A percentile compares a stretch with the other conserved stretches of the same genome.
Evolutionary conservation across 2,797 vertebrate genomes (phyloP).

Genomic region (Scomberomorus guttatus): DNA sequence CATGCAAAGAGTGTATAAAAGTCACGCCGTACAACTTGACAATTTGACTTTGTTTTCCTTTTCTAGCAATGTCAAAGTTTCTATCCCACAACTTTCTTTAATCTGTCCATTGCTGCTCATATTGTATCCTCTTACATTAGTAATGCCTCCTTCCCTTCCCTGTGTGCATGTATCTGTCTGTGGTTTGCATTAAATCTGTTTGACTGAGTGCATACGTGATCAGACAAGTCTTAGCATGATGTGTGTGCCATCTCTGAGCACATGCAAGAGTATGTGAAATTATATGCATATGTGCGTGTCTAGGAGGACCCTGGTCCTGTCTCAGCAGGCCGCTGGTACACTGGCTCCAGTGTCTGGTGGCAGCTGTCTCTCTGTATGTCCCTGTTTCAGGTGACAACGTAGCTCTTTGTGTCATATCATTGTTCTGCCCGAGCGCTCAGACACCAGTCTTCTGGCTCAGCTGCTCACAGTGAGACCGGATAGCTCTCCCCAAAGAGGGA

Average conservation of each 20-base stretch:
- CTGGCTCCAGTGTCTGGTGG: constrained; percentile 51
- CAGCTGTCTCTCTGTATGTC: constrained; percentile 71
- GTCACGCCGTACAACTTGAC: not conserved
- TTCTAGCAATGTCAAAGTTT: not conserved
- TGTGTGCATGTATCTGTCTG: not conserved
- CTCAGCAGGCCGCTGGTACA: constrained; percentile 43
- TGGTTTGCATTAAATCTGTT: constrained; percentile 6
- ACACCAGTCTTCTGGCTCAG: constrained; percentile 56
- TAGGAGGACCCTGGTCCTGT: constrained; percentile 4
- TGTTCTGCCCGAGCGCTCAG: constrained; percentile 59
- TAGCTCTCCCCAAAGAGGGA: constrained; percentile 39
- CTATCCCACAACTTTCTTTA: constrained; percentile 4
- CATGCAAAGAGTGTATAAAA: not conserved
- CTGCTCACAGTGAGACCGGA: constrained; percentile 25
- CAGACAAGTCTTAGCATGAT: constrained; percentile 26
- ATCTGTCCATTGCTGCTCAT: constrained; percentile 6
- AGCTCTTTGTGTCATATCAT: constrained; percentile 62
- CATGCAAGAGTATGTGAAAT: constrained; percentile 26
- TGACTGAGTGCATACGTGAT: constrained; percentile 40
- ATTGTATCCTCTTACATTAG: constrained; percentile 20
- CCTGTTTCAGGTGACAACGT: constrained; percentile 60
- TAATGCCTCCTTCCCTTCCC: constrained; percentile 3
- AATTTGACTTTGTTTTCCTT: not conserved
- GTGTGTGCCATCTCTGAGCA: not conserved
- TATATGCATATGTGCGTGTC: constrained; percentile 22